Evolutionary conservation across 2,797 vertebrate genomes (phyloP).

Genomic region (Sciurus vulgaris): DNA sequence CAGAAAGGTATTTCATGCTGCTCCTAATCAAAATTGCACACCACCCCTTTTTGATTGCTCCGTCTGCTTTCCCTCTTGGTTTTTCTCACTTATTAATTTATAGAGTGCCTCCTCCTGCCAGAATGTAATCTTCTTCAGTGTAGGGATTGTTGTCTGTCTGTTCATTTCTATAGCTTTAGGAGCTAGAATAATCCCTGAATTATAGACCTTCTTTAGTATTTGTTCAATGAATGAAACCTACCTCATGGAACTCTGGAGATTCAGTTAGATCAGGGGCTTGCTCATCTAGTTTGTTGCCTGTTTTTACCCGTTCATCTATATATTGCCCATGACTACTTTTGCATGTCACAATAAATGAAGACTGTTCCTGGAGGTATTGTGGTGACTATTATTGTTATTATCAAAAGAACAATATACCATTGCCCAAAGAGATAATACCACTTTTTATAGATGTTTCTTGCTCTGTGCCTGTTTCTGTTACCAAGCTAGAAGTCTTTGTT

Average conservation of each 20-base stretch:
- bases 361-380: neutral
- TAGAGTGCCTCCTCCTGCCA: neutral
- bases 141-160: constrained; percentile 17
- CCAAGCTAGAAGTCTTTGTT: neutral
- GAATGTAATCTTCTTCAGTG: neutral
- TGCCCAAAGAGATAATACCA: neutral
- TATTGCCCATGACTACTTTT: neutral
- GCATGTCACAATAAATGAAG: neutral
- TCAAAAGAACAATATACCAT: neutral
- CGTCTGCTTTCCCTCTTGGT: neutral
- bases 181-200: constrained; percentile 1
- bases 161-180: neutral
- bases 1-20: neutral
- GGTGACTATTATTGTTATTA: neutral
- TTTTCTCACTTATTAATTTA: constrained; percentile 23
- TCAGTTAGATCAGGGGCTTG: neutral
- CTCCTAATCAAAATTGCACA: neutral
- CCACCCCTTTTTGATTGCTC: neutral
- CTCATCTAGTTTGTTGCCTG: neutral
- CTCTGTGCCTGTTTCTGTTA: neutral
- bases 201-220: neutral
- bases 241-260: neutral
- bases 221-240: neutral
- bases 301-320: neutral
- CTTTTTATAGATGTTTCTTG: neutral